Percentiles rank a stretch among this genome's conserved stretches.
phyloP scores from a whole-genome alignment of 2,888 invertebrate genomes.

The Philereme vetulata region DNA sequence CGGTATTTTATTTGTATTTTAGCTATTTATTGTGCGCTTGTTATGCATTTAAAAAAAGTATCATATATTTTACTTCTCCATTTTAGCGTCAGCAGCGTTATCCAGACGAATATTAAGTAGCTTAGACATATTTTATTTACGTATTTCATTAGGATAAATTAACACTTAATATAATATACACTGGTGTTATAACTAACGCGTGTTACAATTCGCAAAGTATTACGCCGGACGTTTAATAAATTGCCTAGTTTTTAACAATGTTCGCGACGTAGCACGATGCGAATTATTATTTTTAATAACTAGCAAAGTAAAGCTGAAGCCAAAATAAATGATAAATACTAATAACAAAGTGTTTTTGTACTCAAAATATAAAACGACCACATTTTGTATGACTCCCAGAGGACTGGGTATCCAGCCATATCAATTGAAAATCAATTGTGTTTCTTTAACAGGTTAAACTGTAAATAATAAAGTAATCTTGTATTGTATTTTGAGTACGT shows the following conservation, averaged over 20 bases:
- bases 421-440: too few relatives aligned
- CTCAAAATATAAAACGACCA: constrained; percentile 21
- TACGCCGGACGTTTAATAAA: constrained; percentile 41
- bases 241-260: constrained; percentile 47
- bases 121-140: constrained; percentile 43
- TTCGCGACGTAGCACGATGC: constrained; percentile 49
- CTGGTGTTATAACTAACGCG: constrained; percentile 46
- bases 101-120: constrained; percentile 35
- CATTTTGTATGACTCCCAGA: background rate
- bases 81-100: constrained; percentile 31
- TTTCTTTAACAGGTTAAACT: too few relatives aligned
- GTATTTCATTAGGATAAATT: constrained; percentile 51
- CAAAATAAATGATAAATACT: constrained; percentile 47
- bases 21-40: constrained; percentile 30
- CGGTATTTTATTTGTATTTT: constrained; percentile 10
- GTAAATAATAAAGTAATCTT: constrained; percentile 34
- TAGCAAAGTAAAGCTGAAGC: constrained; percentile 71
- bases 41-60: constrained; percentile 3
- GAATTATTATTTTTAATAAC: constrained; percentile 49
- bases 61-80: constrained; percentile 8
- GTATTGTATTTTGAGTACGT: constrained; percentile 26
- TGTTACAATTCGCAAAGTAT: constrained; percentile 47
- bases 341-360: constrained; percentile 25
- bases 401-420: too few relatives aligned
- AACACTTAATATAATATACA: constrained; percentile 57